phyloP scores from a whole-genome alignment of 1,140 invertebrate genomes.

The Plectrocnemia conspersa region DNA sequence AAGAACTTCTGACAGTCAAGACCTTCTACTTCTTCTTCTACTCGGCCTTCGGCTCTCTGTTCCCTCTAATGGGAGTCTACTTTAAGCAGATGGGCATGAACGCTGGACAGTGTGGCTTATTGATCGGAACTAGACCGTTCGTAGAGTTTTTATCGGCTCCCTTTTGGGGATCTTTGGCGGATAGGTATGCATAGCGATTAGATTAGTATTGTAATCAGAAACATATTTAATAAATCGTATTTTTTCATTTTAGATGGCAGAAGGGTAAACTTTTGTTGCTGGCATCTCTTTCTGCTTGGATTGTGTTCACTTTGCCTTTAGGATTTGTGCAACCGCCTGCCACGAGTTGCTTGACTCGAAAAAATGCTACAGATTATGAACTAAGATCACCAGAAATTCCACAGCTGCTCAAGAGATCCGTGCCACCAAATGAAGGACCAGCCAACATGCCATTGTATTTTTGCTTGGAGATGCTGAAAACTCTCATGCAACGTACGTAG shows the following conservation, averaged over 20 bases:
- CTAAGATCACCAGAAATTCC: constrained; percentile 49
- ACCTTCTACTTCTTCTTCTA: constrained; percentile 99
- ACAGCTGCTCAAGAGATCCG: constrained; percentile 39
- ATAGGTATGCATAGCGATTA: too few species aligned
- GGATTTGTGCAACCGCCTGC: constrained; percentile 92
- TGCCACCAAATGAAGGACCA: constrained; percentile 18
- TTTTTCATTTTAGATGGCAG: constrained; percentile 59
- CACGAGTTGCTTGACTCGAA: constrained; percentile 74
- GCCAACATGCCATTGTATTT: constrained; percentile 18
- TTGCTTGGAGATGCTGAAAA: constrained; percentile 17
- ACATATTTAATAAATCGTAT: background rate
- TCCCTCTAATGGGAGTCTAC: constrained; percentile 96
- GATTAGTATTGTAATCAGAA: too few species aligned
- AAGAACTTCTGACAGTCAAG: constrained; percentile 87
- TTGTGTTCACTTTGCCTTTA: constrained; percentile 92
- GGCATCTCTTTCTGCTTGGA: constrained; percentile 90
- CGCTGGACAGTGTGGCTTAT: constrained; percentile 86
- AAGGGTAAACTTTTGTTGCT: constrained; percentile 84
- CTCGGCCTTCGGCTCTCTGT: constrained; percentile 96
- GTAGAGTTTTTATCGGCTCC: constrained; percentile 97
- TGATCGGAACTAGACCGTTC: constrained; percentile 90
- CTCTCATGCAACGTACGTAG: constrained; percentile 18
- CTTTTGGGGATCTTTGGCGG: constrained; percentile 94
- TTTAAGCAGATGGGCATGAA: constrained; percentile 99
- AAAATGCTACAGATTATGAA: constrained; percentile 64